phyloP scores from a whole-genome alignment of 2,888 invertebrate genomes.

The Netelia fuscicornis region DNA sequence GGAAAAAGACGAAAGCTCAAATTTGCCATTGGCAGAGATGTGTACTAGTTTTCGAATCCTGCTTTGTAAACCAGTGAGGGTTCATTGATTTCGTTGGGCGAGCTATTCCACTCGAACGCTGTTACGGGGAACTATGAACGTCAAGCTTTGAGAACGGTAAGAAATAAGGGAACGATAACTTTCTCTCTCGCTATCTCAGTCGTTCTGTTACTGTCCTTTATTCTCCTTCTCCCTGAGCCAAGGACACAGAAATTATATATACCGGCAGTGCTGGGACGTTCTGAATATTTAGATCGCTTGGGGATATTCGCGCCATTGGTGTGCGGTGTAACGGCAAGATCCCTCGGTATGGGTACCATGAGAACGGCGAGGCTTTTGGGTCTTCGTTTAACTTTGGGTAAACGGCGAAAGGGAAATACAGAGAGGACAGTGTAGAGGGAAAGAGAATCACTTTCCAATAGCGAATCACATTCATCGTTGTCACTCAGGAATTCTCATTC shows the following conservation, averaged over 20 bases:
- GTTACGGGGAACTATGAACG: conserved; percentile 11
- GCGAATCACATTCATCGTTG: conserved; percentile 53
- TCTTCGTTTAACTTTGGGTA: background rate
- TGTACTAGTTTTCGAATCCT: background rate
- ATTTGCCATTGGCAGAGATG: conserved; percentile 2
- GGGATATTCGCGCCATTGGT: conserved; percentile 57
- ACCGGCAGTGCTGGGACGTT: conserved; percentile 60
- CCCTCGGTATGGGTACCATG: conserved; percentile 11
- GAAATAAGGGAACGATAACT: background rate
- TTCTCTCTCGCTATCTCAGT: background rate
- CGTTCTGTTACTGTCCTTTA: background rate
- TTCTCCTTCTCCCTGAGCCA: background rate
- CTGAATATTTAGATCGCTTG: conserved; percentile 78
- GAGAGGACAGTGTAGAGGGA: conserved; percentile 11
- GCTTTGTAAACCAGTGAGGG: background rate
- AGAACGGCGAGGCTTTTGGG: conserved; percentile 3
- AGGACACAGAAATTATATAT: conserved; percentile 57
- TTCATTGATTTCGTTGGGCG: conserved; percentile 10
- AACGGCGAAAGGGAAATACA: background rate
- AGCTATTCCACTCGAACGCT: conserved; percentile 19
- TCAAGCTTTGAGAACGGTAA: background rate
- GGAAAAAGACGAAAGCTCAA: background rate
- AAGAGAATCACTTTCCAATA: conserved; percentile 56
- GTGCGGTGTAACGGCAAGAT: conserved; percentile 1
- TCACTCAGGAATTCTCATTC: conserved; percentile 43